Percentiles rank a stretch among this genome's conserved stretches.
phyloP scores from a whole-genome alignment of 2,797 vertebrate species.

The Nasua narica region DNA sequence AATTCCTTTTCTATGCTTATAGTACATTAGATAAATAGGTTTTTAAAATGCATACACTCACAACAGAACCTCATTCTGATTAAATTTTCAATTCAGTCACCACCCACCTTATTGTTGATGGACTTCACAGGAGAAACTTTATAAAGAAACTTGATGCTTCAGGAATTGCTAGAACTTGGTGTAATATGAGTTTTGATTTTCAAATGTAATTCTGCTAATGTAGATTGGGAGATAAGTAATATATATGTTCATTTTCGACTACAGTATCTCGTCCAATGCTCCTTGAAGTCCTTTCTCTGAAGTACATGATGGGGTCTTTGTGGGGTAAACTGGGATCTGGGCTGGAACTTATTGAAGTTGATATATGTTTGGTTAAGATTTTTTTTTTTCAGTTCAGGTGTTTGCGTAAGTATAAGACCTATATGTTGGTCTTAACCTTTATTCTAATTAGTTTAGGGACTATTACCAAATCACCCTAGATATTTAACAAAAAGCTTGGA shows the following conservation, averaged over 20 bases:
- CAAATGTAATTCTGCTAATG: background rate
- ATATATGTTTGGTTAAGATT: background rate
- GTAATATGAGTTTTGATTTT: slow-evolving; percentile 8
- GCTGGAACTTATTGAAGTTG: background rate
- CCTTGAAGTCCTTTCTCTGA: background rate
- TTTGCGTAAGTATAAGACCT: background rate
- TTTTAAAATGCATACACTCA: slow-evolving; percentile 48
- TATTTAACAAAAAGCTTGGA: background rate
- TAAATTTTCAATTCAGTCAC: slow-evolving; percentile 80
- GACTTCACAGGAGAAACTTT: slow-evolving; percentile 38
- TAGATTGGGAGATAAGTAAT: background rate
- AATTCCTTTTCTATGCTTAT: slow-evolving; percentile 59
- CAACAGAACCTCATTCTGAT: slow-evolving; percentile 70
- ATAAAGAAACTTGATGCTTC: slow-evolving; percentile 27
- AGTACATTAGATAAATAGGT: slow-evolving; percentile 65
- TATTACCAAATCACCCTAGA: background rate
- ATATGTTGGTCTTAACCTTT: background rate
- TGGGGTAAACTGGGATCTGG: background rate
- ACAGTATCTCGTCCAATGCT: background rate
- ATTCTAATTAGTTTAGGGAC: background rate
- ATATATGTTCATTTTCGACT: background rate
- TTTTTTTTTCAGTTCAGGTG: background rate
- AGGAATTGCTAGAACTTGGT: slow-evolving; percentile 58
- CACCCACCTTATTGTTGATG: slow-evolving; percentile 78
- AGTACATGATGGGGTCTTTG: background rate